Percentiles rank a stretch among this genome's conserved stretches.
Conservation (phyloP, 2,797 vertebrate species). For the Paramormyrops hopkinsi region DNA sequence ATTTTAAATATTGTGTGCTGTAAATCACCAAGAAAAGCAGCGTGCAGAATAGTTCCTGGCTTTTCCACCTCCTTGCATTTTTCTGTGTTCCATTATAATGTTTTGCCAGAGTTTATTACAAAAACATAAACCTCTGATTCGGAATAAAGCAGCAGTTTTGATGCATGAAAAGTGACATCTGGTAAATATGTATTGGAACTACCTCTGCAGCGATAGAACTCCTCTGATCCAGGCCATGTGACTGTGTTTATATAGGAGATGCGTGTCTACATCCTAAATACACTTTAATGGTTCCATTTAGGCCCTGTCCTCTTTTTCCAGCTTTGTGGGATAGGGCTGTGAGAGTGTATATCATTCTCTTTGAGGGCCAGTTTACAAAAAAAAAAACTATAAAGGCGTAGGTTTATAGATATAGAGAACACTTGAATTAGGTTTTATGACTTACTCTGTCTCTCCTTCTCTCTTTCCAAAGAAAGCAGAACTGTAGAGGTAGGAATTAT, state of each 20-base stretch:
- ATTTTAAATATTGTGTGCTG: background rate
- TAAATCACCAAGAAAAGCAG: background rate
- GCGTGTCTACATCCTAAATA: background rate
- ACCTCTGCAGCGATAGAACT: background rate
- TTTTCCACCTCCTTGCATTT: background rate
- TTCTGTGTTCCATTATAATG: background rate
- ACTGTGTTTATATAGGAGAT: background rate
- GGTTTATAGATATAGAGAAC: background rate
- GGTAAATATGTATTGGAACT: background rate
- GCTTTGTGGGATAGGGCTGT: background rate
- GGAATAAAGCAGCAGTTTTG: background rate
- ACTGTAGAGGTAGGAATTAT: background rate
- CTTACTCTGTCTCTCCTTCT: background rate
- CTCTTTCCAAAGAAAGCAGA: background rate
- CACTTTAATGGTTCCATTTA: background rate
- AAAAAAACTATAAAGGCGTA: background rate
- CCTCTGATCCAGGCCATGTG: background rate
- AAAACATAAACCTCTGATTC: background rate
- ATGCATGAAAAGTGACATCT: constrained; percentile 1
- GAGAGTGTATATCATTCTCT: background rate
- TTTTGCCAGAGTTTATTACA: background rate
- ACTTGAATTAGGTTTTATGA: background rate
- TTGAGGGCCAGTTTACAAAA: background rate
- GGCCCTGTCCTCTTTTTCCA: background rate
- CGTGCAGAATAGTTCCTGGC: background rate